Base-by-base conservation (phyloP, 2,113 vertebrate species). In the Meriones unguiculatus region DNA sequence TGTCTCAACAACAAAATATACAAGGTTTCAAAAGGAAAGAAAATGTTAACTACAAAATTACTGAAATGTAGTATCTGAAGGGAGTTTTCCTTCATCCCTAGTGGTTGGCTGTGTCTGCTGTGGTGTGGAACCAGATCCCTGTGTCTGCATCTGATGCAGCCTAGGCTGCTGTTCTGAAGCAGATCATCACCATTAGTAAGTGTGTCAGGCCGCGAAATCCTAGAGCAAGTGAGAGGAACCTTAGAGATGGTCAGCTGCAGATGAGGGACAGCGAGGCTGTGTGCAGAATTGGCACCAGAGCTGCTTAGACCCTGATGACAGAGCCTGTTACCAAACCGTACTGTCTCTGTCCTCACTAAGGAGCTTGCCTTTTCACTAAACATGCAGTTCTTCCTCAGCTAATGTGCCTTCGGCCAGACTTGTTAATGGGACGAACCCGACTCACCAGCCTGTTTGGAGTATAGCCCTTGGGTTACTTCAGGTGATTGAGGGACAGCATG, bases 141-240 rank as follows among this genome's bases (percentile, higher is more conserved):
- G 67, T 30, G 24, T 94, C 88, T 65, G 57, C 30, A 9, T 57
- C 18, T 20, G 54, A 81, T 38, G 35, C 69, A 77, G 75, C 67
- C 90, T 50, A 81, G 69, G 88, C 64, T 94, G 93, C 86, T 97
- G 38, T 80, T 95, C 93, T 91, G 88, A 88, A 41, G 64, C 50
- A 87, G 41, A 90, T 96, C 67, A 88, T 85, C 78, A 73, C 69
- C 17, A 1, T 87, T 18, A 20, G 20, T 92, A 95, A 94, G 54
- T 96, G 87, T 96, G 95, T 97, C 97, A 97, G 88, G 92, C 50
- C 38, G 18, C 28, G 87, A 96, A 96, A 93, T 88, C 77, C 92
- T 95, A 96, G 93, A 86, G 46, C 64, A 38, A 1, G 50, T 62
- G 24, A 35, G 87, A 96, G 70, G 70, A 54, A 28, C 75, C 75